phyloP scores from a whole-genome alignment of 2,113 vertebrate genomes.

The Ceyx melanurus region DNA sequence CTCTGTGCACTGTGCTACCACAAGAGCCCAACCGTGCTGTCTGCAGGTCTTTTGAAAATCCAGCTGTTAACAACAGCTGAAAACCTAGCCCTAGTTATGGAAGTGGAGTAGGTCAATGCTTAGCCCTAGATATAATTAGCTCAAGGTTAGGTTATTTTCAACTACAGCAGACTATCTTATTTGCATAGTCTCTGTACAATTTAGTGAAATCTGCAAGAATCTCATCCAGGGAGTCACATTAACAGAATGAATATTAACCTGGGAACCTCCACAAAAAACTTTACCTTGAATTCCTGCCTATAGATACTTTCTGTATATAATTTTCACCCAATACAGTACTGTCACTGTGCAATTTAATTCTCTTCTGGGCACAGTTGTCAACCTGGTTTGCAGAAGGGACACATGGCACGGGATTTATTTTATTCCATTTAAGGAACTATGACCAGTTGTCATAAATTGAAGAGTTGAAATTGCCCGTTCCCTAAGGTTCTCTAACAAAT shows the following conservation, averaged over 20 bases:
- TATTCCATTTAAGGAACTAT: slow-evolving; percentile 37
- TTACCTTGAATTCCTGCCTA: not conserved
- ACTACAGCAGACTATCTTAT: not conserved
- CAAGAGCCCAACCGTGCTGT: not conserved
- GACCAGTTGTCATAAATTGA: slow-evolving; percentile 62
- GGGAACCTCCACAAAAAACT: not conserved
- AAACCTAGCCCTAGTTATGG: not conserved
- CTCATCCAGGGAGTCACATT: not conserved
- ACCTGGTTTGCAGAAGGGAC: slow-evolving; percentile 35
- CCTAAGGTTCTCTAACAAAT: slow-evolving; percentile 45
- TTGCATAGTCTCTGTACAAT: not conserved
- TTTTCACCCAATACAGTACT: not conserved
- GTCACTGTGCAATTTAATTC: slow-evolving; percentile 13
- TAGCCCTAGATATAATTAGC: not conserved
- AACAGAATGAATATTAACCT: slow-evolving; percentile 10
- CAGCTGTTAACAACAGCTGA: not conserved
- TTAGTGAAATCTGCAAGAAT: not conserved
- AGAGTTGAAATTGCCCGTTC: slow-evolving; percentile 31
- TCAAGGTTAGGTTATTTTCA: slow-evolving; percentile 13
- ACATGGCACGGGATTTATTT: slow-evolving; percentile 23
- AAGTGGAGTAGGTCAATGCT: slow-evolving; percentile 19
- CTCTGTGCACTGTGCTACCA: not conserved
- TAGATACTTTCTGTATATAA: not conserved
- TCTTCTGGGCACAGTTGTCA: slow-evolving; percentile 24
- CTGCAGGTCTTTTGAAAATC: not conserved